Evolutionary conservation across 2,797 vertebrate species (phyloP).

Genomic region (Aulostomus chinensis): DNA sequence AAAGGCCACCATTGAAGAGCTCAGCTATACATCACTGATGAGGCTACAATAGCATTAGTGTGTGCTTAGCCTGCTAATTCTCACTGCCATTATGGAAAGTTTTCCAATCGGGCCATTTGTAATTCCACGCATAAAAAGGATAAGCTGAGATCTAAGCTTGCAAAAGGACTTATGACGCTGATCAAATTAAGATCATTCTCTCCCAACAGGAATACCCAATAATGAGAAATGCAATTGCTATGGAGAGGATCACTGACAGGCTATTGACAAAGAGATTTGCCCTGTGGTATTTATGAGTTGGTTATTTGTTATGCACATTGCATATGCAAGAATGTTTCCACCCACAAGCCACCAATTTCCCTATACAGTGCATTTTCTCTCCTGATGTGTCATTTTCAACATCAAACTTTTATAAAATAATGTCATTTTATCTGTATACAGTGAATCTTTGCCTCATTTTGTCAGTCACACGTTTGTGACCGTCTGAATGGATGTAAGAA

Average conservation of each 20-base stretch:
- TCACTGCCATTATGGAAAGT: slow-evolving; percentile 64
- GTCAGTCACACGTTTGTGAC: slow-evolving; percentile 49
- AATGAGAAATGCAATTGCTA: slow-evolving; percentile 57
- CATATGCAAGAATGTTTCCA: slow-evolving; percentile 35
- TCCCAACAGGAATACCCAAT: slow-evolving; percentile 65
- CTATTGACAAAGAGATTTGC: slow-evolving; percentile 61
- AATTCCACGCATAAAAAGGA: slow-evolving; percentile 68
- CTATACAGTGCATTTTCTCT: too few species aligned
- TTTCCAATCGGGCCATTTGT: slow-evolving; percentile 68
- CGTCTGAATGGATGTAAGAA: slow-evolving; percentile 40
- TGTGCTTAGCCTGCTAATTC: slow-evolving; percentile 73
- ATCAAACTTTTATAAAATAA: slow-evolving; percentile 36
- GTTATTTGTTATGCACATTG: slow-evolving; percentile 40
- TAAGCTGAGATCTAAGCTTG: slow-evolving; percentile 61
- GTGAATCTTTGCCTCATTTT: slow-evolving; percentile 42
- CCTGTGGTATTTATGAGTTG: slow-evolving; percentile 30
- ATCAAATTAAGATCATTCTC: slow-evolving; percentile 73
- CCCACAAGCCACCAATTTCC: slow-evolving; percentile 22
- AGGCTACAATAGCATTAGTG: slow-evolving; percentile 74
- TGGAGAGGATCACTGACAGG: slow-evolving; percentile 47
- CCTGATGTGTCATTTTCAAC: slow-evolving; percentile 22
- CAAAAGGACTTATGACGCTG: slow-evolving; percentile 55
- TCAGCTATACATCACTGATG: slow-evolving; percentile 77
- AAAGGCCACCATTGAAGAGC: slow-evolving; percentile 63
- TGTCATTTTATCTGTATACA: slow-evolving; percentile 28